Base-by-base conservation (phyloP, 2,888 invertebrate species). In the Epinotia nisella region DNA sequence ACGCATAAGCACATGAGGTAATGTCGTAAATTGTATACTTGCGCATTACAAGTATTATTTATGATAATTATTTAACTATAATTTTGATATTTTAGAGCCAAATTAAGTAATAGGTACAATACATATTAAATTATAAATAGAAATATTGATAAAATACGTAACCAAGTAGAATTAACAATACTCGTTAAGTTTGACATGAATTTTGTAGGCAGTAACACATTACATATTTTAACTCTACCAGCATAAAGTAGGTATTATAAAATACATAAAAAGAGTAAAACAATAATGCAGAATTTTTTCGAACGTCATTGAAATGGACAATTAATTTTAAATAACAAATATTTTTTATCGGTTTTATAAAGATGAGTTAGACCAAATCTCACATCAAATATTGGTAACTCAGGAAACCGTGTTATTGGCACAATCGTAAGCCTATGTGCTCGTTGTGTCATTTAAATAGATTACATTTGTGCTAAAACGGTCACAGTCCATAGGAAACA, bases 1-100 rank as follows among this genome's bases (percentile, higher is more conserved):
- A 68, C 69, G 64, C 72, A 64, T 59, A 69, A 73, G 68, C 68
- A 64, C 41, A 73, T 69, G 73, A 73, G 73, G 68, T 73, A 73
- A 73, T 73, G 68, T 73, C 72, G 21, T 73, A 73, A 53, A 69
- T 41, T 64, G 56, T 62, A 68, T 59, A 69, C 71, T 61, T 61
- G 49, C 71, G 61, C 55, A 45, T 71, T 29, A 55, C 70, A 67
- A 61, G 71, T 60, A 67, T 71, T 53, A 60, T 49, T 61, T 51
- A 51, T 49, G 29, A 39, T 39, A 35, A 56, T 72, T 29, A 45
- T 49, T 61, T 56, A 41, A 49, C 39, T 65, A 65, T 64, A 66
- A 51, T 68, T 61, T 68, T 35, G 49, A 62, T 68, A 62, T 17
- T 49, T 62, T 62, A 66, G 71, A 60, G 60, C 71, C 71, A 71